These are phyloP conservation scores for Noctua pronuba DNA, from an alignment of 2,888 invertebrate species.

Conservation along the genomic window DNA sequence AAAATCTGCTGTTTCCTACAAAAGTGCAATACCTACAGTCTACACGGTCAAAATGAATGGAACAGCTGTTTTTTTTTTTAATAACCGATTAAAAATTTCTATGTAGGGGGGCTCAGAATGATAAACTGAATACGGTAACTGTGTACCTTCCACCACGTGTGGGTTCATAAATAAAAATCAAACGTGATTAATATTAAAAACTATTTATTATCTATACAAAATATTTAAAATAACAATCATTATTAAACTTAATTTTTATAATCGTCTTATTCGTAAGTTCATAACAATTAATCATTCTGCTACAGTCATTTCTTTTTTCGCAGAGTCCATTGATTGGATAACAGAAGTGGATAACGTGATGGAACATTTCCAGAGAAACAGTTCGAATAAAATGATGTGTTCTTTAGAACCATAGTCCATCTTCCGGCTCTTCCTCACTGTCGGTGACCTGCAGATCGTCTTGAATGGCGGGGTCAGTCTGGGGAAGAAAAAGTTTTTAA, in stretches of 20 bases:
- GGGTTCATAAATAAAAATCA: conserved; percentile 8
- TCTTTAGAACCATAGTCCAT: conserved; percentile 87
- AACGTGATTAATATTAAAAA: conserved; percentile 5
- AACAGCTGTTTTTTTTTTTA: too few species aligned
- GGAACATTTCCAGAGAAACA: not conserved
- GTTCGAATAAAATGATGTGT: not conserved
- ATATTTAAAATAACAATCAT: conserved; percentile 35
- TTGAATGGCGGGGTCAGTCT: conserved; percentile 89
- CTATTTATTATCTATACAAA: conserved; percentile 42
- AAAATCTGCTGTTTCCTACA: too few species aligned
- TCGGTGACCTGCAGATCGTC: conserved; percentile 89
- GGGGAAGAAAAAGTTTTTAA: conserved; percentile 54
- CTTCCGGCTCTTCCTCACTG: conserved; percentile 88
- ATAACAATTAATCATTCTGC: conserved; percentile 20
- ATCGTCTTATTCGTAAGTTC: not conserved
- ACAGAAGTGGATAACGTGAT: not conserved
- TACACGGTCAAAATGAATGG: too few species aligned
- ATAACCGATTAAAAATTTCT: too few species aligned
- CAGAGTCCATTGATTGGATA: not conserved
- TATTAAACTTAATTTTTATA: conserved; percentile 27
- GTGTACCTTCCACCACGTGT: too few species aligned
- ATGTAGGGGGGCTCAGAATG: too few species aligned
- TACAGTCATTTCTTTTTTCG: not conserved
- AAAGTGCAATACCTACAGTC: too few species aligned
- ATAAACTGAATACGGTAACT: too few species aligned